phyloP scores from a whole-genome alignment of 2,113 vertebrate species.

The Lynx canadensis region DNA sequence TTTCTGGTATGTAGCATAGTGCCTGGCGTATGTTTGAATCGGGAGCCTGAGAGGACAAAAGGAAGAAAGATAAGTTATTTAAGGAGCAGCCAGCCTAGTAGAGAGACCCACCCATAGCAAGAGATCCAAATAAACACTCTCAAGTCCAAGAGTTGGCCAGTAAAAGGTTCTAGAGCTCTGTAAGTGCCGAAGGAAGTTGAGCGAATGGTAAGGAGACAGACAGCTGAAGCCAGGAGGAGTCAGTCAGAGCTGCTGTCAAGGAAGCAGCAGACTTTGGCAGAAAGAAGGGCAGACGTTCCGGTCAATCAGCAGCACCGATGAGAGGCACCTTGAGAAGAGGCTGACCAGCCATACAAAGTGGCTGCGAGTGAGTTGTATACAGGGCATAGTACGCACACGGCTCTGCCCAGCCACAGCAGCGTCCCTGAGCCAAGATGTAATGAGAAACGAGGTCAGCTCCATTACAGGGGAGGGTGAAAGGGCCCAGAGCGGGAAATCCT shows the following conservation, averaged over 20 bases:
- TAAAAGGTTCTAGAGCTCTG: not conserved
- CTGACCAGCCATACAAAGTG: not conserved
- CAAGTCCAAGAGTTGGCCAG: not conserved
- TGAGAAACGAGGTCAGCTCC: constrained; percentile 52
- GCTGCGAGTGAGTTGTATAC: not conserved
- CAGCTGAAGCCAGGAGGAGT: not conserved
- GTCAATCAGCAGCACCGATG: not conserved
- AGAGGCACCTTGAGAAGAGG: not conserved
- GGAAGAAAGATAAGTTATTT: not conserved
- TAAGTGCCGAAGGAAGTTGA: not conserved
- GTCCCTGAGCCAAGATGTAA: constrained; percentile 48
- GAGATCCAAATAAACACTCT: not conserved
- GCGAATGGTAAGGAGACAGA: not conserved
- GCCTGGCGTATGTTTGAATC: not conserved
- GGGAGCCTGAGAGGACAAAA: constrained; percentile 10
- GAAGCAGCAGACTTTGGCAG: not conserved
- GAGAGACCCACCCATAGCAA: not conserved
- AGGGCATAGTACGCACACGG: not conserved
- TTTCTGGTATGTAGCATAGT: not conserved
- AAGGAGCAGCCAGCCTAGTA: not conserved
- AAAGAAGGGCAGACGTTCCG: not conserved
- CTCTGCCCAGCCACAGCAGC: not conserved
- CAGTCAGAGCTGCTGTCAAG: not conserved
- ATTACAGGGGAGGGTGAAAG: constrained; percentile 34
- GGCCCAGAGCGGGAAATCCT: constrained; percentile 47